Evolutionary conservation across 2,888 invertebrate genomes (phyloP).

Genomic region (Dascillus cervinus): DNA sequence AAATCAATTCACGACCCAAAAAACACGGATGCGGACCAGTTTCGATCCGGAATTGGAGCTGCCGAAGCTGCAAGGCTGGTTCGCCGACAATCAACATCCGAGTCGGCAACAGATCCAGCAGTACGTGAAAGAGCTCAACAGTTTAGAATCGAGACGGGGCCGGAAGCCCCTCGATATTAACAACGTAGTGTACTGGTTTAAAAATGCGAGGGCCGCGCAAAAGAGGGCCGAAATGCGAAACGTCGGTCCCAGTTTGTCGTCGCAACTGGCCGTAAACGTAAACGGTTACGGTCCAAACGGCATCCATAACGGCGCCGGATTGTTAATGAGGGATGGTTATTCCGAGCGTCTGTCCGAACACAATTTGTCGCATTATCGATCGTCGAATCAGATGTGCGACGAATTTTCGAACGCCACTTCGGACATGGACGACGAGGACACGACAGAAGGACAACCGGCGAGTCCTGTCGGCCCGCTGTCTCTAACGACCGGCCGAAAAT

Average conservation of each 20-base stretch:
- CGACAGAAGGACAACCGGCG: constrained; percentile 47
- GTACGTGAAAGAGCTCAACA: constrained; percentile 90
- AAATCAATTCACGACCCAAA: constrained; percentile 71
- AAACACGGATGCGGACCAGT: constrained; percentile 92
- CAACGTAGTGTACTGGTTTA: constrained; percentile 96
- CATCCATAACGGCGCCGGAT: constrained; percentile 55
- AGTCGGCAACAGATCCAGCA: constrained; percentile 93
- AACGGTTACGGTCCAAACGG: constrained; percentile 62
- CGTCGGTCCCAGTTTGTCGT: constrained; percentile 49
- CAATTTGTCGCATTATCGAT: constrained; percentile 56
- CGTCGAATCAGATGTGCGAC: constrained; percentile 54
- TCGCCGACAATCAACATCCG: constrained; percentile 94
- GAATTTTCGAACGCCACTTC: constrained; percentile 60
- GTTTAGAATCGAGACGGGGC: constrained; percentile 83
- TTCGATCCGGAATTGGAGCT: constrained; percentile 96
- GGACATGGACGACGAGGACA: constrained; percentile 63
- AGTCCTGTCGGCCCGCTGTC: constrained; percentile 65
- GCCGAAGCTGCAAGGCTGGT: constrained; percentile 95
- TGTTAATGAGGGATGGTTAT: constrained; percentile 55
- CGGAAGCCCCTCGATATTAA: constrained; percentile 91
- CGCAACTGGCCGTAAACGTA: constrained; percentile 51
- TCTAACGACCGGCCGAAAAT: constrained; percentile 56
- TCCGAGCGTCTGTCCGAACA: constrained; percentile 45
- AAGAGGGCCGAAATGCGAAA: constrained; percentile 79
- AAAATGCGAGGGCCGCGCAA: constrained; percentile 93